Evolutionary conservation across 2,888 invertebrate genomes (phyloP), one percentile per base, ranked within the genome.

Genomic region (Melipona bicolor): DNA sequence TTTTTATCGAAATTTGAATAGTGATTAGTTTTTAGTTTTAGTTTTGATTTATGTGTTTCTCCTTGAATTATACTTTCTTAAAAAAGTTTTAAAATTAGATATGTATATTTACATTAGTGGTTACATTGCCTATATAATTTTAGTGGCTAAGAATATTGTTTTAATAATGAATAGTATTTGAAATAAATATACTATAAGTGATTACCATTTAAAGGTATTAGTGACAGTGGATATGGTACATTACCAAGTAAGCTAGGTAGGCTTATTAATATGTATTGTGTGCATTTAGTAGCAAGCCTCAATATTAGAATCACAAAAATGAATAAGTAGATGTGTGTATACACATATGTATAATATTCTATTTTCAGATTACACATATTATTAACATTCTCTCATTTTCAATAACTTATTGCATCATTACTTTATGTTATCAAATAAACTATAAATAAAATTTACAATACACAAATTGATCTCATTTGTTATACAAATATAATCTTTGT

Each of bases 181-280:
- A 62, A 71, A 67, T 81, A 59, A 75, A 70, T 69, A 79, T 74
- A 71, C 9, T 43, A 9, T 43, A 43, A 43, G 24, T 56, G 36
- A 76, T 79, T 80, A 19, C 64, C n/a, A 62, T 87, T 81, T 88
- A 76, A 81, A 82, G 85, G 79, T 84, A 69, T 82, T 79, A 76
- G 76, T 83, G 78, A 85, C 79, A 79, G 73, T 83, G 85, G 81
- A 83, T 83, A 73, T 86, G 75, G 69, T 72, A 80, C 75, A 85
- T 78, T 82, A 77, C 68, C 79, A 69, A 77, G 74, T 85, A 86
- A 83, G 52, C 69, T 89, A 82, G 77, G 79, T 81, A 81, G 83
- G 75, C 83, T 90, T 87, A 90, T 92, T 86, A 91, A 91, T 91
- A 92, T 91, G 83, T 85, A 90, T 90, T 76, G 78, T 85, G 84